phyloP scores from a whole-genome alignment of 2,113 vertebrate genomes.

The Abramis brama region DNA sequence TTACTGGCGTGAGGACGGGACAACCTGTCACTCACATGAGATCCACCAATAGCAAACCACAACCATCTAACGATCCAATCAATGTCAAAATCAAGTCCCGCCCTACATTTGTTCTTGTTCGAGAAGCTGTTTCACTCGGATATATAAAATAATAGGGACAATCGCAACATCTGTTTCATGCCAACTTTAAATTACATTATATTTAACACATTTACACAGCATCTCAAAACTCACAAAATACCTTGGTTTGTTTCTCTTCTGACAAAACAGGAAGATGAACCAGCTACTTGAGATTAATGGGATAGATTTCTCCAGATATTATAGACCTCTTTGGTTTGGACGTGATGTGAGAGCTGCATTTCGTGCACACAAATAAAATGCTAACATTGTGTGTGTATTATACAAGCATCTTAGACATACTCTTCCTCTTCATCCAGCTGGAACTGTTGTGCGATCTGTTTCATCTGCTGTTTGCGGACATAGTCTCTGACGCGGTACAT shows the following conservation, averaged over 20 bases:
- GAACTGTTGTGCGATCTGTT: constrained; percentile 75
- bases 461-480: constrained; percentile 81
- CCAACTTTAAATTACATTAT: too few species aligned
- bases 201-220: neutral
- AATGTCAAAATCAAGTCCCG: too few species aligned
- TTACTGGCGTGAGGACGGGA: too few species aligned
- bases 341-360: neutral
- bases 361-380: neutral
- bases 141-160: too few species aligned
- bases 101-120: too few species aligned
- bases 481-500: constrained; percentile 80
- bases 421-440: constrained; percentile 72
- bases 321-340: neutral
- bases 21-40: too few species aligned
- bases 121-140: too few species aligned
- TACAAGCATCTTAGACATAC: constrained; percentile 27
- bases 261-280: neutral
- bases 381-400: neutral
- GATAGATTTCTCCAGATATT: neutral
- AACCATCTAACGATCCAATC: too few species aligned
- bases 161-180: too few species aligned
- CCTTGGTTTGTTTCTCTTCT: neutral
- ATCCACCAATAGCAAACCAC: too few species aligned
- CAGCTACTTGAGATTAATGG: neutral
- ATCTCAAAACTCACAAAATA: neutral